Conservation (phyloP, 2,113 vertebrate genomes). For the Hemiscyllium ocellatum region DNA sequence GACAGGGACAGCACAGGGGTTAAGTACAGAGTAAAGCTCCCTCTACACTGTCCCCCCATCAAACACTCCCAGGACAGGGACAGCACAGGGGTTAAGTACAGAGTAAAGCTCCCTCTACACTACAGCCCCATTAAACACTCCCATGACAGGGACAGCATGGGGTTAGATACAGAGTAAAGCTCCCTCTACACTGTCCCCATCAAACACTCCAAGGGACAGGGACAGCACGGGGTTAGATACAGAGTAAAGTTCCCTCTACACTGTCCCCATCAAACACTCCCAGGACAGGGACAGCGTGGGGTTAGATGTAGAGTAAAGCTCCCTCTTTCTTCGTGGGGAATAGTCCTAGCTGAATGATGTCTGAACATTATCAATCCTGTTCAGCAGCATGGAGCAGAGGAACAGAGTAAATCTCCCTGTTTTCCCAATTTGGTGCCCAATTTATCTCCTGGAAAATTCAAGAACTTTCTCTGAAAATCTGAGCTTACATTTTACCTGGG, state of each 20-base stretch:
- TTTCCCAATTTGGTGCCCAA: not conserved
- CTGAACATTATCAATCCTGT: not conserved
- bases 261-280: no score
- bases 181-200: no score
- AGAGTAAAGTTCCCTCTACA: no score
- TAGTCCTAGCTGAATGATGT: not conserved
- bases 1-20: not conserved
- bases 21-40: not conserved
- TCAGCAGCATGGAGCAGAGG: not conserved
- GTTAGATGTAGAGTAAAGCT: not conserved
- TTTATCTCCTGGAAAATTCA: not conserved
- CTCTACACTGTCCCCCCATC: no score
- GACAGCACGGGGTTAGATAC: not conserved
- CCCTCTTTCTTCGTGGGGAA: not conserved
- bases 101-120: no score
- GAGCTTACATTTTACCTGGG: no score
- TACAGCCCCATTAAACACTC: no score
- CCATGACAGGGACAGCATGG: not conserved
- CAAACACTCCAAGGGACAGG: no score
- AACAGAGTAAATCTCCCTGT: not conserved
- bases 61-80: no score
- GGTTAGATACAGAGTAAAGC: not conserved
- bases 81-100: not conserved
- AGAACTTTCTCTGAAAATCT: not conserved
- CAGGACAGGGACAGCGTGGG: not conserved